Conservation (phyloP, 2,888 invertebrate species). For the Drosophila longiperda region DNA sequence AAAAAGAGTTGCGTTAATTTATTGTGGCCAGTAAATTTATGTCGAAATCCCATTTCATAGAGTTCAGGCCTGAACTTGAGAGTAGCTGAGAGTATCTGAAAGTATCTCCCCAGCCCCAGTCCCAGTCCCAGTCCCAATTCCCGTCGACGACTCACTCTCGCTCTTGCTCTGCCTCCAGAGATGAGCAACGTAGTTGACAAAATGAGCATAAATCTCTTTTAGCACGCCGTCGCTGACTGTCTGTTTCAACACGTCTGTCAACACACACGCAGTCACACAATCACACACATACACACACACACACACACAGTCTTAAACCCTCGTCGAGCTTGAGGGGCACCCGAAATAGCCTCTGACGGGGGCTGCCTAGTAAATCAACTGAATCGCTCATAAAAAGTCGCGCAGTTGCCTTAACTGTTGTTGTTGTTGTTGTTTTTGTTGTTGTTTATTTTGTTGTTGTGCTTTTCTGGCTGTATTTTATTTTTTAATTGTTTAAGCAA, state of each 20-base stretch:
- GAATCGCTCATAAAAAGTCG: slow-evolving; percentile 77
- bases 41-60: slow-evolving; percentile 68
- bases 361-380: slow-evolving; percentile 76
- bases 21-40: slow-evolving; percentile 63
- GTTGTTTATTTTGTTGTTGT: slow-evolving; percentile 13
- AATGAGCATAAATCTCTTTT: slow-evolving; percentile 80
- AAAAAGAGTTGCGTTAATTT: slow-evolving; percentile 54
- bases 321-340: slow-evolving; percentile 36
- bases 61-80: slow-evolving; percentile 32
- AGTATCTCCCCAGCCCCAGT: not conserved
- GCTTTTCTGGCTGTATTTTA: slow-evolving; percentile 48
- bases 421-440: slow-evolving; percentile 37
- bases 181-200: slow-evolving; percentile 67
- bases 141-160: slow-evolving; percentile 1
- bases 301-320: slow-evolving; percentile 11
- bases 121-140: not conserved
- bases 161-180: slow-evolving; percentile 2
- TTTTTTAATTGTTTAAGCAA: slow-evolving; percentile 82
- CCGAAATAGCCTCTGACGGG: slow-evolving; percentile 61
- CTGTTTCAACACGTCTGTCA: slow-evolving; percentile 80
- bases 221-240: slow-evolving; percentile 77
- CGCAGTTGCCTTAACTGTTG: slow-evolving; percentile 60
- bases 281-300: slow-evolving; percentile 23
- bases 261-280: slow-evolving; percentile 58
- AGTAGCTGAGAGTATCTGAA: not conserved